These are phyloP conservation scores for Upupa epops DNA, from an alignment of 2,113 vertebrate genomes.

Conservation along the genomic window DNA sequence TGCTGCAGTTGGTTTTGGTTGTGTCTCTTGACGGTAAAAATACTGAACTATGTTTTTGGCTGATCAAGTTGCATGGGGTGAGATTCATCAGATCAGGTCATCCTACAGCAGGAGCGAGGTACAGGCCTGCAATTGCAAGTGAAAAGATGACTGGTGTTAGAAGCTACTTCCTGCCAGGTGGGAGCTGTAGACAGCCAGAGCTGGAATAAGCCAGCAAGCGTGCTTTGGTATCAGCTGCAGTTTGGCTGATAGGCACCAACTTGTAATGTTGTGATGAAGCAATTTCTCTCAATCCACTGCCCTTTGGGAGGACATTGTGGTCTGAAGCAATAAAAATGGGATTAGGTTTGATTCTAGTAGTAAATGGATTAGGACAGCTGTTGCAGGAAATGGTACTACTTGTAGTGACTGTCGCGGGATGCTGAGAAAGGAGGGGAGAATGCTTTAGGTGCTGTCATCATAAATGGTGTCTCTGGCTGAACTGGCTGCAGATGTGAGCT, in stretches of 20 bases:
- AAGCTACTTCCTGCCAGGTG: neutral
- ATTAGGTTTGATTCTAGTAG: neutral
- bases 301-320: neutral
- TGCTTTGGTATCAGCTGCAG: fast-evolving
- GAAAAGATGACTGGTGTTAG: neutral
- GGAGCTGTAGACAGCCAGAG: neutral
- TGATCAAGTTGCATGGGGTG: neutral
- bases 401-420: neutral
- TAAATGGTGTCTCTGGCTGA: neutral
- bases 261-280: neutral
- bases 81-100: neutral
- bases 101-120: neutral
- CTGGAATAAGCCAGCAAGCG: neutral
- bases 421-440: neutral
- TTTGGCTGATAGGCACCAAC: fast-evolving
- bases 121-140: neutral
- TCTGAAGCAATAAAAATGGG: neutral
- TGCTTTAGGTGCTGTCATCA: neutral
- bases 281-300: neutral
- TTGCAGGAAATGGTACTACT: neutral
- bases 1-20: neutral
- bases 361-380: neutral
- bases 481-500: neutral
- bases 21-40: neutral
- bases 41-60: neutral